Conservation (phyloP, 2,113 vertebrate genomes). For the Cettia cetti region DNA sequence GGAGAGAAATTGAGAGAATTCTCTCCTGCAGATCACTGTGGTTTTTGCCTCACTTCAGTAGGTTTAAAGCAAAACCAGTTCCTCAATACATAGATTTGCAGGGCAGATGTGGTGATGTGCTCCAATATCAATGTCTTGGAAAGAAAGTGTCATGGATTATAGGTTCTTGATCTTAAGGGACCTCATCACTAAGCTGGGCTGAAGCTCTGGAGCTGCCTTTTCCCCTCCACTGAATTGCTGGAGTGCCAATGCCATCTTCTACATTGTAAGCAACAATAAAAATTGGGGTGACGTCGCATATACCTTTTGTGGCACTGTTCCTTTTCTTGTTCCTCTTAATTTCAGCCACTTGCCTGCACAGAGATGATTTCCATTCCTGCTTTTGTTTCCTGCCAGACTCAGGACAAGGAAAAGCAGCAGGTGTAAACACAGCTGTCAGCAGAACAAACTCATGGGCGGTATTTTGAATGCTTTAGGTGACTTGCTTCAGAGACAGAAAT, state of each 20-base stretch:
- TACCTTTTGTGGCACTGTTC: neutral
- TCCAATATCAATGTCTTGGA: neutral
- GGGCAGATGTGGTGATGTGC: neutral
- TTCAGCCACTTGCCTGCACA: neutral
- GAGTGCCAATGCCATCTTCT: neutral
- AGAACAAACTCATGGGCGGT: neutral
- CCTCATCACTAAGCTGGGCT: neutral
- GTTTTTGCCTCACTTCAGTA: neutral
- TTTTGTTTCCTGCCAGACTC: neutral
- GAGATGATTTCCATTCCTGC: neutral
- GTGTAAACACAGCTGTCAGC: neutral
- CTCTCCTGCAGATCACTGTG: neutral
- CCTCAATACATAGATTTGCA: neutral
- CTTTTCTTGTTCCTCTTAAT: neutral
- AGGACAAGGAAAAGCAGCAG: constrained; percentile 11
- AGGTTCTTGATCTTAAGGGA: neutral
- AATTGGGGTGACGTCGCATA: rapidly evolving
- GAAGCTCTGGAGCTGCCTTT: neutral
- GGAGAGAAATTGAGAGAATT: neutral
- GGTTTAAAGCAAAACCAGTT: neutral
- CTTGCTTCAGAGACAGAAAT: neutral
- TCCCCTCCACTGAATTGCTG: neutral
- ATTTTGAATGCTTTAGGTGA: neutral
- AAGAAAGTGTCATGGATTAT: neutral
- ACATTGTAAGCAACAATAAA: neutral